Base-by-base conservation (phyloP, 1,140 invertebrate species). In the Vanessa atalanta region DNA sequence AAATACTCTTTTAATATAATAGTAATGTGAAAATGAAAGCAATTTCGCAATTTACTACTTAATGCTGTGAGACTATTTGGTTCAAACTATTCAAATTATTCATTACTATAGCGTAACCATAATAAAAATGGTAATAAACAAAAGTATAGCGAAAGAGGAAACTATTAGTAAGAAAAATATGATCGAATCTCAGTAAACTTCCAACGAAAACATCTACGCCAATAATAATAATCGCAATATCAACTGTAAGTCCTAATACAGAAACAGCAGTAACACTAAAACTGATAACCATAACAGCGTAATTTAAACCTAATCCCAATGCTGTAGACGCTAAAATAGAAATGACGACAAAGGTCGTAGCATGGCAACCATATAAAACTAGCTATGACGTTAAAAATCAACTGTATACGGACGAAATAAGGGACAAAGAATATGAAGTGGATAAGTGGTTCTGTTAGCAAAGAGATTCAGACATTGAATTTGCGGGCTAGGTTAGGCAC, bases 141-240 rank as follows among this genome's bases (percentile, higher is more conserved):
- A 61, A 61, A 61, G 13, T 61, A 61, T 37, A 61, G 7, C 13
- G 37, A 2, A 37, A 61, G 16, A 61, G 67, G 67, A 69, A 69
- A 69, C 67, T 60, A 61, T 69, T 69, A 69, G 47, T 20, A 47
- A 69, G 31, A 69, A 69, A 60, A 69, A 69, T 69, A 69, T 47
- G 47, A 69, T 23, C n/a, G 57, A 69, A 69, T 69, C 53, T 53
- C 16, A 47, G 48, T 60, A 47, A 60, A 50, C 73, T 23, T 43
- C 61, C 73, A 65, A 75, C 63, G 64, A 55, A 70, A 70, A 69
- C 48, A 47, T 65, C 67, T 43, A n/a, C 15, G 67, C 67, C 68
- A 71, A 75, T 75, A 75, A 75, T 75, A 75, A 75, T 75, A 75
- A 75, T 71, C 65, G 73, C 68, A 65, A 75, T 70, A 75, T 71